Conservation (phyloP, 2,797 vertebrate species). For the Meda fulgida region DNA sequence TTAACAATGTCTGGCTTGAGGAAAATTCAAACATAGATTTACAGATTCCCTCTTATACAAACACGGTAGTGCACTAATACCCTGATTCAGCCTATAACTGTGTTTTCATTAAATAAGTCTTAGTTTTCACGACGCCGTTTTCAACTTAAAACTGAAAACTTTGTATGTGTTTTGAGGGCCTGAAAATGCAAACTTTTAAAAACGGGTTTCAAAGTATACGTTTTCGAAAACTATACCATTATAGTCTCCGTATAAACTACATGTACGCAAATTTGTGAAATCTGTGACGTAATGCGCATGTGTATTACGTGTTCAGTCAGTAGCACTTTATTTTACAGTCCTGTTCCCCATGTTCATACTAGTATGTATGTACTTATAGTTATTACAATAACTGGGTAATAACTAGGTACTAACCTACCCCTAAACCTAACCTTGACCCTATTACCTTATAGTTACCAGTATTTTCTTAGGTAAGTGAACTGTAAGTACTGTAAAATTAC, state of each 20-base stretch:
- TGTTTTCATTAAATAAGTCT: conserved; percentile 11
- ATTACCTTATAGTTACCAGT: too few relatives aligned
- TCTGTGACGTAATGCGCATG: rapidly evolving
- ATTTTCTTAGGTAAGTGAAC: too few relatives aligned
- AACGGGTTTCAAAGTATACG: background rate
- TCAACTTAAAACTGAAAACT: background rate
- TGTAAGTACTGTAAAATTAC: too few relatives aligned
- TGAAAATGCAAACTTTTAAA: background rate
- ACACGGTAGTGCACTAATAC: background rate
- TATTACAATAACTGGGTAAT: too few relatives aligned
- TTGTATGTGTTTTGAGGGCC: background rate
- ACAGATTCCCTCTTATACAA: background rate
- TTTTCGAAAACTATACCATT: background rate
- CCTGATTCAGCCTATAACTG: background rate
- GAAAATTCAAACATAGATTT: background rate
- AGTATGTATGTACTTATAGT: too few relatives aligned
- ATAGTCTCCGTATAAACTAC: background rate
- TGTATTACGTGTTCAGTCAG: background rate
- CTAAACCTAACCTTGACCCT: too few relatives aligned
- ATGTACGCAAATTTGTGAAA: background rate
- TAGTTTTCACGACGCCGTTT: background rate
- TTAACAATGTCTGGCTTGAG: conserved; percentile 5
- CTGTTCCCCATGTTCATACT: too few relatives aligned
- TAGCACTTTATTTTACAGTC: too few relatives aligned
- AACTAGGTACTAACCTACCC: too few relatives aligned